phyloP scores from a whole-genome alignment of 2,888 invertebrate species.

The Aethes cnicana region DNA sequence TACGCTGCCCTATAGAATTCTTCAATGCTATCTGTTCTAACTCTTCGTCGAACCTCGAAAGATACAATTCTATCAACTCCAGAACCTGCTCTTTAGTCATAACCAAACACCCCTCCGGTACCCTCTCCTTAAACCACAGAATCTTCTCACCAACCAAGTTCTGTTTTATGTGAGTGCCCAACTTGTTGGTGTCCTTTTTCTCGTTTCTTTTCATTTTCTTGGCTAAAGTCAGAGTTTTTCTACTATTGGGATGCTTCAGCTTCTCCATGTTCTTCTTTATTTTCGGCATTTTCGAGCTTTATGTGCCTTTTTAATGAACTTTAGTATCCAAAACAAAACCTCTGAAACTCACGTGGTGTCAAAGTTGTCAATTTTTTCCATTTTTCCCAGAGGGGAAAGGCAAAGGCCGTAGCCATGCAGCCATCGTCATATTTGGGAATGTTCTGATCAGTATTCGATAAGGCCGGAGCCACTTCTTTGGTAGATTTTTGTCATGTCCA shows the following conservation, averaged over 20 bases:
- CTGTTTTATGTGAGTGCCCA: conserved; percentile 86
- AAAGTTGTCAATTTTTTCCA: too few relatives aligned
- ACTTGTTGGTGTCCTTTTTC: conserved; percentile 83
- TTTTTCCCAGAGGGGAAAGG: too few relatives aligned
- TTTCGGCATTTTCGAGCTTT: conserved; percentile 59
- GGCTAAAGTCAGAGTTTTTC: conserved; percentile 88
- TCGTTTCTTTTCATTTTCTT: conserved; percentile 86
- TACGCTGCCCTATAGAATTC: conserved; percentile 88
- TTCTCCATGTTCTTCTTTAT: conserved; percentile 69
- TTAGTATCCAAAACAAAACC: conserved; percentile 9
- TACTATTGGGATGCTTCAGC: conserved; percentile 92
- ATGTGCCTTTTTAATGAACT: too few relatives aligned
- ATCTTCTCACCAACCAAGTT: conserved; percentile 90
- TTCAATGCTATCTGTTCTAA: conserved; percentile 89
- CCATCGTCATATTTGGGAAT: too few relatives aligned
- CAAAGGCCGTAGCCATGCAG: too few relatives aligned
- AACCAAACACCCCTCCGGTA: conserved; percentile 77
- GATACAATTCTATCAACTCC: conserved; percentile 81
- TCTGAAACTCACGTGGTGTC: conserved; percentile 1
- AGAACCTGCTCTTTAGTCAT: conserved; percentile 84
- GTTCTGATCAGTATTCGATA: too few relatives aligned
- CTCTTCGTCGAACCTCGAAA: conserved; percentile 86
- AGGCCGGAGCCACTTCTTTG: too few relatives aligned
- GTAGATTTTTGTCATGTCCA: too few relatives aligned
- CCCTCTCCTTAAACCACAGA: conserved; percentile 88